Evolutionary conservation across 1,140 invertebrate species (phyloP).

Genomic region (Dreissena polymorpha): DNA sequence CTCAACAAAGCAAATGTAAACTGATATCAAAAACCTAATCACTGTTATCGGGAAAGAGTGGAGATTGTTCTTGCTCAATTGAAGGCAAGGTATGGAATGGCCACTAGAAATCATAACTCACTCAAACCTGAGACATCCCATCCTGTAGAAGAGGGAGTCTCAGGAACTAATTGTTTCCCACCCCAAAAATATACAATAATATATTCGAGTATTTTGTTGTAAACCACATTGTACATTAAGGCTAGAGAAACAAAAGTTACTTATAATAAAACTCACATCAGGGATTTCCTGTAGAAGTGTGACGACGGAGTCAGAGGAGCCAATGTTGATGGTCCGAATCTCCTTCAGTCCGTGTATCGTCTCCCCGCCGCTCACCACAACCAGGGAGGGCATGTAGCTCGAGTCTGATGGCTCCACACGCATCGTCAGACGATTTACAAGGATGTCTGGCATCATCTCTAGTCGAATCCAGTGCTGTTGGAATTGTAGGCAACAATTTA

Average conservation of each 20-base stretch:
- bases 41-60: too few species aligned
- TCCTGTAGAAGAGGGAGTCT: too few species aligned
- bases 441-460: slow-evolving; percentile 92
- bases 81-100: too few species aligned
- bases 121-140: too few species aligned
- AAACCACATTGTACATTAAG: not conserved
- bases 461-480: slow-evolving; percentile 94
- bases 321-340: slow-evolving; percentile 83
- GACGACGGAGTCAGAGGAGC: slow-evolving; percentile 83
- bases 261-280: slow-evolving; percentile 79
- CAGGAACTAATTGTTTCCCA: too few species aligned
- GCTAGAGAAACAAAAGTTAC: too few species aligned
- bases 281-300: slow-evolving; percentile 84
- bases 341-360: slow-evolving; percentile 85
- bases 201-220: not conserved
- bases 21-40: too few species aligned
- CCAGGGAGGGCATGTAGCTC: slow-evolving; percentile 92
- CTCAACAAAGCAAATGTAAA: too few species aligned
- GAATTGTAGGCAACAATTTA: not conserved
- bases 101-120: too few species aligned
- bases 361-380: slow-evolving; percentile 90
- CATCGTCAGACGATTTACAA: slow-evolving; percentile 90
- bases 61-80: too few species aligned
- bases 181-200: not conserved
- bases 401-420: slow-evolving; percentile 90